A percentile compares a stretch with the other conserved stretches of the same genome.
Conservation (phyloP, 53 echinoderm and acorn worm species). For the Crossaster papposus region DNA sequence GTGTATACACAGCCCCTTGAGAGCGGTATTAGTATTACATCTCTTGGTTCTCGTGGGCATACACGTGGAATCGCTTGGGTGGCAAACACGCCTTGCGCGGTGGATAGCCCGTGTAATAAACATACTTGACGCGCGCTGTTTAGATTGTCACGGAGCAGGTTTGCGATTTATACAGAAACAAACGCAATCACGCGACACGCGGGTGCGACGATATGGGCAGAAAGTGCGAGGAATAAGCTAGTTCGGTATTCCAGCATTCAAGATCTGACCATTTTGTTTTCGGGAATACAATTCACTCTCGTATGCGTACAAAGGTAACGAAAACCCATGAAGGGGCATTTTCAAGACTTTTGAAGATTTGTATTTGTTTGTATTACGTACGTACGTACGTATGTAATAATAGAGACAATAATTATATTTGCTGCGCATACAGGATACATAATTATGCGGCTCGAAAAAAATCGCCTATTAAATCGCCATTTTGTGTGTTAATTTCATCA, state of each 20-base stretch:
- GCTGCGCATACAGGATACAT: too few relatives aligned
- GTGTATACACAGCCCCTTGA: neutral
- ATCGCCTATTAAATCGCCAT: too few relatives aligned
- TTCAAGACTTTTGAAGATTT: too few relatives aligned
- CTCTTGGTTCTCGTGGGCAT: neutral
- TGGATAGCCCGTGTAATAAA: neutral
- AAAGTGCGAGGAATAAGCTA: neutral
- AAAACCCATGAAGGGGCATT: too few relatives aligned
- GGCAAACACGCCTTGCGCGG: neutral
- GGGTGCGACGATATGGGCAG: neutral
- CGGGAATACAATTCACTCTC: too few relatives aligned
- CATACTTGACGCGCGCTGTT: neutral
- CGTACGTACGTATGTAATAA: too few relatives aligned
- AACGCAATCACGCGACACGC: neutral
- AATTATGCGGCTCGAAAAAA: too few relatives aligned
- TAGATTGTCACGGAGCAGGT: neutral
- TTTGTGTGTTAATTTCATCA: too few relatives aligned
- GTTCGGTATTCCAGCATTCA: neutral
- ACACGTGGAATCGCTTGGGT: constrained; percentile 14
- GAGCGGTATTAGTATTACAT: neutral
- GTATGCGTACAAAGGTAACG: too few relatives aligned
- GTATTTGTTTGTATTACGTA: too few relatives aligned
- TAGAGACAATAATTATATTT: too few relatives aligned
- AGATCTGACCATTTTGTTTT: neutral
- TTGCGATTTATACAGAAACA: constrained; percentile 1